Percentiles rank a stretch among this genome's conserved stretches.
Conservation (phyloP, 2,888 invertebrate genomes). For the Prosopocoilus inquinatus region DNA sequence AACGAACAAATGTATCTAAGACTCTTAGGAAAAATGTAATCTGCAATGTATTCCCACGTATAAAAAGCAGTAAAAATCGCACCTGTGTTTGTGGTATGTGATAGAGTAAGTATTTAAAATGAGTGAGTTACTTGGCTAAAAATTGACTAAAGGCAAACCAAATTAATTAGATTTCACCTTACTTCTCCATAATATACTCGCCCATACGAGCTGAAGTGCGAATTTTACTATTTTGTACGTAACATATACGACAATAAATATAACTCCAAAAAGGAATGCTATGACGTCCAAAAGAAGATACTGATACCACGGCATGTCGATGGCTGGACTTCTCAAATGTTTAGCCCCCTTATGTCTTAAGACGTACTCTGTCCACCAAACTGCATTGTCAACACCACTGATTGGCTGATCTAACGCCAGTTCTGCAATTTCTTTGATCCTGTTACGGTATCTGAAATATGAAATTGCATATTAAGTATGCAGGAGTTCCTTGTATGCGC, state of each 20-base stretch:
- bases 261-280: background rate
- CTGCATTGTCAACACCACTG: conserved; percentile 19
- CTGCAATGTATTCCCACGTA: too few species aligned
- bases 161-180: background rate
- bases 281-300: conserved; percentile 24
- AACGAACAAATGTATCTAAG: too few species aligned
- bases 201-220: background rate
- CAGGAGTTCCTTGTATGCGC: too few species aligned
- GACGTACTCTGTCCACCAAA: conserved; percentile 26
- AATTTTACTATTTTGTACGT: background rate
- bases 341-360: conserved; percentile 22
- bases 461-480: background rate
- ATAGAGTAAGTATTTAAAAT: too few species aligned
- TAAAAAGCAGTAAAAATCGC: too few species aligned
- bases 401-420: conserved; percentile 22
- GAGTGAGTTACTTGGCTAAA: too few species aligned
- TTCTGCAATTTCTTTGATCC: conserved; percentile 15
- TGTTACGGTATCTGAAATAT: conserved; percentile 8
- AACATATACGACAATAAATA: background rate
- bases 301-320: conserved; percentile 21
- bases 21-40: too few species aligned
- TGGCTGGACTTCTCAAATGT: conserved; percentile 16
- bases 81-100: too few species aligned
- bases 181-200: background rate
- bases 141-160: background rate